A percentile compares a stretch with the other conserved stretches of the same genome.
Evolutionary conservation across 64 coral and sea anemone genomes (phyloP).

Genomic region (Platygyra sinensis): DNA sequence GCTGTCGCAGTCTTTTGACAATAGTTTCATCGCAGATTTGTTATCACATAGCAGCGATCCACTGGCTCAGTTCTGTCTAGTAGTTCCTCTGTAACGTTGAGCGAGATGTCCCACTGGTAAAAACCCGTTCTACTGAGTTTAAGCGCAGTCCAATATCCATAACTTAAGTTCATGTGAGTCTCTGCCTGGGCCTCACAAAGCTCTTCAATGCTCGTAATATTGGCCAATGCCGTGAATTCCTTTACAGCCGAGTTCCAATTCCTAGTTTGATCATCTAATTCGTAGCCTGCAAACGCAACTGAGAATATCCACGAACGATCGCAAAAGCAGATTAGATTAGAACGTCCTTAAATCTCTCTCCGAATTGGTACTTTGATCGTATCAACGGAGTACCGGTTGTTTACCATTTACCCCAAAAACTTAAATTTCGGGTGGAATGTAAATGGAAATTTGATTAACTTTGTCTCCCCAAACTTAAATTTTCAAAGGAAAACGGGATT

Average conservation of each 20-base stretch:
- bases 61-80: not conserved
- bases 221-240: not conserved
- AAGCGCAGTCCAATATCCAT: slow-evolving; percentile 12
- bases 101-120: not conserved
- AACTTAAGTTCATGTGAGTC: not conserved
- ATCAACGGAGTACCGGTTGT: no score
- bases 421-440: no score
- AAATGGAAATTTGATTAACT: no score
- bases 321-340: no score
- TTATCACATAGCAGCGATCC: slow-evolving; percentile 11
- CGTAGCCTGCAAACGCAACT: not conserved
- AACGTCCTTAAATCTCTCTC: no score
- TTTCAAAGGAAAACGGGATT: no score
- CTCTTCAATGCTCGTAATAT: not conserved
- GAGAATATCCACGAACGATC: no score
- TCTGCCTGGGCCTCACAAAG: slow-evolving; percentile 5
- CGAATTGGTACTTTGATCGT: no score
- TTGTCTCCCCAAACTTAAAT: no score
- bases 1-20: not conserved
- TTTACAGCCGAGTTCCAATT: not conserved
- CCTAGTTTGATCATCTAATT: no score
- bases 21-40: slow-evolving; percentile 6
- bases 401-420: no score
- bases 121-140: no score
- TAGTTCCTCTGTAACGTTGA: not conserved